A percentile compares a stretch with the other conserved stretches of the same genome.
Conservation (phyloP, 2,888 invertebrate species). For the Axea sp. region DNA sequence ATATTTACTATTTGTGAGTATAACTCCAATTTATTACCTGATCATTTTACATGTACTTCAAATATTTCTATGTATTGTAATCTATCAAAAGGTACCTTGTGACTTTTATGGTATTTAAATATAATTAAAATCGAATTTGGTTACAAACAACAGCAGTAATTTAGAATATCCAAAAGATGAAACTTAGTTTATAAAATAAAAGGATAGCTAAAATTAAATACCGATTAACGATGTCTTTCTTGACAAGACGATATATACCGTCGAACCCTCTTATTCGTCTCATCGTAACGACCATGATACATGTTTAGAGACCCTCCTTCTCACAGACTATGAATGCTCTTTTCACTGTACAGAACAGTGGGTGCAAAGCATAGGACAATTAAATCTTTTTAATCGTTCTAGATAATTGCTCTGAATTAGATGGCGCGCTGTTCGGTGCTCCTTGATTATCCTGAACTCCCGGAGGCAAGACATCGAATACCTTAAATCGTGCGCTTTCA, state of each 20-base stretch:
- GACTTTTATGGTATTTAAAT: too few relatives aligned
- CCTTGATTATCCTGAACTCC: slow-evolving; percentile 63
- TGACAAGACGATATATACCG: slow-evolving; percentile 63
- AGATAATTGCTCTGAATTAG: slow-evolving; percentile 76
- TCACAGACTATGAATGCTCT: slow-evolving; percentile 34
- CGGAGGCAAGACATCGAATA: slow-evolving; percentile 37
- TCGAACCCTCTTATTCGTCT: slow-evolving; percentile 66
- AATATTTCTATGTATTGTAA: too few relatives aligned
- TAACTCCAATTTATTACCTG: too few relatives aligned
- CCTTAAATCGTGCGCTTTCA: slow-evolving; percentile 16
- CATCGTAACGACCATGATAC: slow-evolving; percentile 63
- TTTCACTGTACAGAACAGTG: slow-evolving; percentile 50
- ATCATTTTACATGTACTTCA: too few relatives aligned
- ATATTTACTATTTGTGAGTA: too few relatives aligned
- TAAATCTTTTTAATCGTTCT: slow-evolving; percentile 77
- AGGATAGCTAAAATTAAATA: slow-evolving; percentile 17
- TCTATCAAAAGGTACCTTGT: too few relatives aligned
- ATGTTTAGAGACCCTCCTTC: slow-evolving; percentile 62
- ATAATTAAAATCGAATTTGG: too few relatives aligned
- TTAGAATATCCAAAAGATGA: background rate
- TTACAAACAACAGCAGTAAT: slow-evolving; percentile 4
- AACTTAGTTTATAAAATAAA: background rate
- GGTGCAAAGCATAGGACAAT: slow-evolving; percentile 68
- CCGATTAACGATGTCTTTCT: slow-evolving; percentile 50
- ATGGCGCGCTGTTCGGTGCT: slow-evolving; percentile 54